These are phyloP conservation scores for Physocephala rufipes DNA, from an alignment of 2,888 invertebrate genomes.

Conservation along the genomic window DNA sequence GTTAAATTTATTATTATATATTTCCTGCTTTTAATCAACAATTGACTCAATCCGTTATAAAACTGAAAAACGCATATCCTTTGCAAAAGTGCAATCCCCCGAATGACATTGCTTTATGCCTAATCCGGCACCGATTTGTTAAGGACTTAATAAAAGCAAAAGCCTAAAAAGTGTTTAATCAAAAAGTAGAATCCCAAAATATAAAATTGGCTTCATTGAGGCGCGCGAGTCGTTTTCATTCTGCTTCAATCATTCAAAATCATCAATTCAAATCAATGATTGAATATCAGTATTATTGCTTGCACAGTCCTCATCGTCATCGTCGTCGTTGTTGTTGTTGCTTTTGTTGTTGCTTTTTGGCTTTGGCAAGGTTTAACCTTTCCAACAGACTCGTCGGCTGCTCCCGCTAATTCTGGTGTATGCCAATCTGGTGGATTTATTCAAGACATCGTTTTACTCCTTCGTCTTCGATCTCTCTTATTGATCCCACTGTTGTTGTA, in stretches of 20 bases:
- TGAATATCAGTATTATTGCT: slow-evolving; percentile 16
- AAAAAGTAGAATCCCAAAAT: slow-evolving; percentile 16
- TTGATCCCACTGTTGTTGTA: slow-evolving; percentile 32
- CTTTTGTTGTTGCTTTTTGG: slow-evolving; percentile 1
- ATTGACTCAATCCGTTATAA: too few relatives aligned
- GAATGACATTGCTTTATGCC: too few relatives aligned
- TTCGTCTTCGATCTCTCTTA: slow-evolving; percentile 34
- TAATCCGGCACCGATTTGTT: background rate
- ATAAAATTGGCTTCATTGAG: slow-evolving; percentile 55
- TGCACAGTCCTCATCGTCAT: slow-evolving; percentile 19
- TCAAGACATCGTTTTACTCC: background rate
- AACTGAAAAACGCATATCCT: too few relatives aligned
- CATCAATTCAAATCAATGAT: slow-evolving; percentile 52
- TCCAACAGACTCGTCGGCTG: too few relatives aligned
- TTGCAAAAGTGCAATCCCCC: too few relatives aligned
- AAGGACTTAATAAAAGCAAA: slow-evolving; percentile 1
- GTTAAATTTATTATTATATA: too few relatives aligned
- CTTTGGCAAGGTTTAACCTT: too few relatives aligned
- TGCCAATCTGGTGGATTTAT: too few relatives aligned
- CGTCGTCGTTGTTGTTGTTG: background rate
- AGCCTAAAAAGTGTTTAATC: slow-evolving; percentile 37
- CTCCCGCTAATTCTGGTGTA: too few relatives aligned
- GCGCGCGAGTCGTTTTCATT: slow-evolving; percentile 40
- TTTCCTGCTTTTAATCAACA: too few relatives aligned
- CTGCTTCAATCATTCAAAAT: slow-evolving; percentile 49